Percentiles rank a stretch among this genome's conserved stretches.
Conservation (phyloP, 2,888 invertebrate genomes). For the Orthosia gothica region DNA sequence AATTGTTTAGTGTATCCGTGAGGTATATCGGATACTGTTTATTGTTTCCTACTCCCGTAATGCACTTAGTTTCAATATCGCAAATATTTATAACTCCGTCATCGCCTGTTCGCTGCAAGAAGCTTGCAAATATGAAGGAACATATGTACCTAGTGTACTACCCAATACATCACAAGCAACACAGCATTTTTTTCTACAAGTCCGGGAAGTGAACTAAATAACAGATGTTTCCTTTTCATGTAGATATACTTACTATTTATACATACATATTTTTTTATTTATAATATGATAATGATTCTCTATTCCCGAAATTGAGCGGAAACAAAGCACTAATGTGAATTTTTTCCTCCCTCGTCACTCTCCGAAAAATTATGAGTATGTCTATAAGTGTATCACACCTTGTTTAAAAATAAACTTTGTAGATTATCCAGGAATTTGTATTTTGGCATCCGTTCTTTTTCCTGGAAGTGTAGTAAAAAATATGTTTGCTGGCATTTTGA, state of each 20-base stretch:
- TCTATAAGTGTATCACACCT: slow-evolving; percentile 15
- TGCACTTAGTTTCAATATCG: slow-evolving; percentile 62
- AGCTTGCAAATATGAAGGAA: slow-evolving; percentile 51
- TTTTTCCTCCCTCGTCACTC: slow-evolving; percentile 72
- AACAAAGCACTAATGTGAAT: slow-evolving; percentile 69
- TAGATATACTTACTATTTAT: slow-evolving; percentile 69
- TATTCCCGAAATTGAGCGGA: slow-evolving; percentile 78
- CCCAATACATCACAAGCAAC: slow-evolving; percentile 34
- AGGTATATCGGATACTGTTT: slow-evolving; percentile 63
- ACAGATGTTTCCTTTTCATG: slow-evolving; percentile 79
- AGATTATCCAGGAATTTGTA: slow-evolving; percentile 41
- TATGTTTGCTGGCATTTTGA: too few relatives aligned
- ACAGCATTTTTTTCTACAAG: slow-evolving; percentile 50
- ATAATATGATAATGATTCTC: slow-evolving; percentile 67
- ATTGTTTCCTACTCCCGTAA: slow-evolving; percentile 59
- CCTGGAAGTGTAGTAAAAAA: not conserved
- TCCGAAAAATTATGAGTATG: slow-evolving; percentile 59
- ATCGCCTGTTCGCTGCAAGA: slow-evolving; percentile 47
- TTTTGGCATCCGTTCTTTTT: slow-evolving; percentile 28
- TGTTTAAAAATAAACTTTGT: slow-evolving; percentile 40
- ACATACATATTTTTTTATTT: slow-evolving; percentile 60
- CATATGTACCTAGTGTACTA: slow-evolving; percentile 39
- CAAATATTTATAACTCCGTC: slow-evolving; percentile 64
- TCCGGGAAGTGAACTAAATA: slow-evolving; percentile 67
- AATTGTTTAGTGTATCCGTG: slow-evolving; percentile 40